Percentiles rank a stretch among this genome's conserved stretches.
Evolutionary conservation across 2,113 vertebrate genomes (phyloP).

Genomic region (Callipepla squamata): DNA sequence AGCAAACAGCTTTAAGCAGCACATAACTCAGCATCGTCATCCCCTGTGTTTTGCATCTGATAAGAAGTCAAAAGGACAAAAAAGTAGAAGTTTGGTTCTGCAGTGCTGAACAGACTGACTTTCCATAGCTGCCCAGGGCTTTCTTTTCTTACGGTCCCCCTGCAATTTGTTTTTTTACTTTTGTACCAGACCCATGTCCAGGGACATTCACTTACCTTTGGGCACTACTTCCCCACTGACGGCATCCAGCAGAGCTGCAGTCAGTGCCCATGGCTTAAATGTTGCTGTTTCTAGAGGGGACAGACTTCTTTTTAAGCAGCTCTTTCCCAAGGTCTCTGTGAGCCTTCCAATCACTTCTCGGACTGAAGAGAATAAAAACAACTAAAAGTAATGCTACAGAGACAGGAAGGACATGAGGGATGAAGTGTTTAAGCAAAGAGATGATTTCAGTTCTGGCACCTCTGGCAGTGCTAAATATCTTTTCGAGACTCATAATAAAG

Average conservation of each 20-base stretch:
- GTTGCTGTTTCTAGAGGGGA: neutral
- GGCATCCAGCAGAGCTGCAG: neutral
- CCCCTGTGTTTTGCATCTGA: neutral
- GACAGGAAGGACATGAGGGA: conserved; percentile 49
- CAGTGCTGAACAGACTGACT: neutral
- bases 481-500: neutral
- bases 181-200: neutral
- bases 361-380: neutral
- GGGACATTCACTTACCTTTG: neutral
- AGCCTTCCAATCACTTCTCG: conserved; percentile 21
- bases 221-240: neutral
- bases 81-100: neutral
- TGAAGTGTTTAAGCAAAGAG: conserved; percentile 51
- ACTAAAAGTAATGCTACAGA: conserved; percentile 6
- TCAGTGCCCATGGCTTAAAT: neutral
- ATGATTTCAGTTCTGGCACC: conserved; percentile 56
- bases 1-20: neutral
- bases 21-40: neutral
- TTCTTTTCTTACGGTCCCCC: neutral
- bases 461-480: conserved; percentile 22
- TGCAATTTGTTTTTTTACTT: neutral
- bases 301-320: neutral
- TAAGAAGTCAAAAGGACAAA: neutral
- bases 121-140: neutral
- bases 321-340: neutral